Evolutionary conservation across 1,140 invertebrate genomes (phyloP).

Genomic region (Diorhabda sublineata): DNA sequence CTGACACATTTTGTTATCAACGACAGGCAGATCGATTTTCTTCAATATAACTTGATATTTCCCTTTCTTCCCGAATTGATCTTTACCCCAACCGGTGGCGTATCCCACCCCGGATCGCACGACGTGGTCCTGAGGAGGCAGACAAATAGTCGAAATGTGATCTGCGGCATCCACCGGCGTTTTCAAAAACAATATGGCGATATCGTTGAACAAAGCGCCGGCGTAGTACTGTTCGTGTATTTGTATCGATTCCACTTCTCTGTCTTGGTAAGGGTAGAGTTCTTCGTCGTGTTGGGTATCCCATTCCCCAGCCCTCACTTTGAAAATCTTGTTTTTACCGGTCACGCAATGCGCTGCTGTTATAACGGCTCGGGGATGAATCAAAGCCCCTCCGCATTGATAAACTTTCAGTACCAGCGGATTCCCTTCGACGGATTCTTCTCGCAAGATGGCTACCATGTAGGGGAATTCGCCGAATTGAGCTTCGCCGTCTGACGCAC

Average conservation of each 20-base stretch:
- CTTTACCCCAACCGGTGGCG: slow-evolving; percentile 62
- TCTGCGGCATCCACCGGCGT: slow-evolving; percentile 56
- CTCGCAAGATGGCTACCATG: slow-evolving; percentile 74
- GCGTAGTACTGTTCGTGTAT: slow-evolving; percentile 49
- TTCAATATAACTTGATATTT: slow-evolving; percentile 70
- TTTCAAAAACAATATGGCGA: slow-evolving; percentile 61
- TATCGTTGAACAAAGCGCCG: slow-evolving; percentile 62
- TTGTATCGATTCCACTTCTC: slow-evolving; percentile 52
- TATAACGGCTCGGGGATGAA: slow-evolving; percentile 65
- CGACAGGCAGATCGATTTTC: slow-evolving; percentile 62
- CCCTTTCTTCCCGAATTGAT: slow-evolving; percentile 53
- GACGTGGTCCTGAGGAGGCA: slow-evolving; percentile 52
- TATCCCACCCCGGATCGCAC: slow-evolving; percentile 49
- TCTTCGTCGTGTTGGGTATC: slow-evolving; percentile 74
- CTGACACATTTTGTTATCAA: slow-evolving; percentile 56
- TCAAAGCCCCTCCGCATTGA: slow-evolving; percentile 72
- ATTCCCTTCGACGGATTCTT: slow-evolving; percentile 52
- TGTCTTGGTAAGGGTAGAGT: slow-evolving; percentile 67
- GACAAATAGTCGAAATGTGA: slow-evolving; percentile 66
- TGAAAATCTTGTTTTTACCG: slow-evolving; percentile 46
- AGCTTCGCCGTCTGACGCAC: slow-evolving; percentile 56
- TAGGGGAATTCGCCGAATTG: slow-evolving; percentile 76
- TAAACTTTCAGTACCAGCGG: slow-evolving; percentile 60
- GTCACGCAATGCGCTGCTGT: slow-evolving; percentile 66
- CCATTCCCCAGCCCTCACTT: slow-evolving; percentile 69